These are phyloP conservation scores for Oryzias melastigma DNA, from an alignment of 2,113 vertebrate species.

Conservation along the genomic window DNA sequence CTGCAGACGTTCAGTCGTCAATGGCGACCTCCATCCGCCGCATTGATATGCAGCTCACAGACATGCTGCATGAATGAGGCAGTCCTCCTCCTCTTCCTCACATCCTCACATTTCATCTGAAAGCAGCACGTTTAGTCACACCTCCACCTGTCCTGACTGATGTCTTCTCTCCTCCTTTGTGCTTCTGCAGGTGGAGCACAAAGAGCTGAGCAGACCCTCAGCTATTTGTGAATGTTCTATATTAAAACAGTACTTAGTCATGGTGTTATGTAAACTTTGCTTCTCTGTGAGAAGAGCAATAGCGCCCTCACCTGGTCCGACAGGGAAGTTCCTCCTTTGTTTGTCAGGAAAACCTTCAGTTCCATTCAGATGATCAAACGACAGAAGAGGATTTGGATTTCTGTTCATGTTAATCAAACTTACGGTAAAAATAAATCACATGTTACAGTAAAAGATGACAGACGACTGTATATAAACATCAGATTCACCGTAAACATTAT, in stretches of 20 bases:
- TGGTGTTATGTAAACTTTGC: conserved; percentile 35
- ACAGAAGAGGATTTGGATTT: too few species aligned
- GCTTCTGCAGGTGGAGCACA: neutral
- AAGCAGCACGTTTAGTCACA: too few species aligned
- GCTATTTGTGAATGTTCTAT: conserved; percentile 35
- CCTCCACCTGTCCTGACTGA: too few species aligned
- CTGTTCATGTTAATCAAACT: too few species aligned
- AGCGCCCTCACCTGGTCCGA: conserved; percentile 45
- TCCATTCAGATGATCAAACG: too few species aligned
- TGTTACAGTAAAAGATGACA: too few species aligned
- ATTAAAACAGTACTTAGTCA: conserved; percentile 14
- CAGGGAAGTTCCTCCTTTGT: too few species aligned
- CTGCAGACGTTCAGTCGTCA: conserved; percentile 34
- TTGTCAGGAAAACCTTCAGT: neutral
- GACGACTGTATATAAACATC: too few species aligned
- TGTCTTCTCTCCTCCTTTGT: too few species aligned
- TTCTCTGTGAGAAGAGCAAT: conserved; percentile 8
- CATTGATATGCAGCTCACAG: conserved; percentile 64
- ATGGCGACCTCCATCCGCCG: conserved; percentile 31
- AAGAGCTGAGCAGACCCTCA: conserved; percentile 34
- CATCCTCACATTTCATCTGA: neutral
- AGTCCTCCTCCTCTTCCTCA: conserved; percentile 4
- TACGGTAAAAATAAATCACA: too few species aligned
- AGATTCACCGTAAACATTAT: too few species aligned
- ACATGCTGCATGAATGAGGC: conserved; percentile 19